These are phyloP conservation scores for Plecturocebus donacophilus DNA, from an alignment of 2,113 vertebrate species.

Conservation along the genomic window DNA sequence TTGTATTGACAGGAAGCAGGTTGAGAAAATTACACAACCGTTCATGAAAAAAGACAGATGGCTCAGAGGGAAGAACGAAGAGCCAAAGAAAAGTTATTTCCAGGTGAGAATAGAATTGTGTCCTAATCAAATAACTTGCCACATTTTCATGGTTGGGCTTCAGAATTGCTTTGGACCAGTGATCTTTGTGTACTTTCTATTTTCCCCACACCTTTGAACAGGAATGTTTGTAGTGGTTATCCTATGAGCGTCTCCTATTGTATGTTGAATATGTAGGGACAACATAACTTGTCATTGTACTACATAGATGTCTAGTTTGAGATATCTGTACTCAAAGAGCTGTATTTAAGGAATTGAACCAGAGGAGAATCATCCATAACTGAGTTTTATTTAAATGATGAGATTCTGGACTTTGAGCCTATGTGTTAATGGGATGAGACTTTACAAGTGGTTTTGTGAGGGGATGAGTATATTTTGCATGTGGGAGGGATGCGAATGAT, in stretches of 20 bases:
- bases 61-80: neutral
- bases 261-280: neutral
- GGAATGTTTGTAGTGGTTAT: neutral
- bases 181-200: neutral
- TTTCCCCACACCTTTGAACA: neutral
- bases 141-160: neutral
- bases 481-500: neutral
- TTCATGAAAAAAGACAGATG: neutral
- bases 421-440: neutral
- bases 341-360: neutral
- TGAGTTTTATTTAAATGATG: neutral
- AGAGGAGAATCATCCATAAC: neutral
- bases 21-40: neutral
- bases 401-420: neutral
- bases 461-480: neutral
- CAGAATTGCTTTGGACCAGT: neutral
- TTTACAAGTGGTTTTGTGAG: neutral
- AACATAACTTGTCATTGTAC: neutral
- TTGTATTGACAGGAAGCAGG: neutral
- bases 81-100: neutral
- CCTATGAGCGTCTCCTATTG: neutral
- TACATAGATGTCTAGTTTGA: neutral
- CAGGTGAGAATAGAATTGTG: neutral
- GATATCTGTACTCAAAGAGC: neutral
- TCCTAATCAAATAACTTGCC: neutral